Evolutionary conservation across 2,888 invertebrate species (phyloP), one percentile per base, ranked within the genome.

Genomic region (Orthosia cruda): DNA sequence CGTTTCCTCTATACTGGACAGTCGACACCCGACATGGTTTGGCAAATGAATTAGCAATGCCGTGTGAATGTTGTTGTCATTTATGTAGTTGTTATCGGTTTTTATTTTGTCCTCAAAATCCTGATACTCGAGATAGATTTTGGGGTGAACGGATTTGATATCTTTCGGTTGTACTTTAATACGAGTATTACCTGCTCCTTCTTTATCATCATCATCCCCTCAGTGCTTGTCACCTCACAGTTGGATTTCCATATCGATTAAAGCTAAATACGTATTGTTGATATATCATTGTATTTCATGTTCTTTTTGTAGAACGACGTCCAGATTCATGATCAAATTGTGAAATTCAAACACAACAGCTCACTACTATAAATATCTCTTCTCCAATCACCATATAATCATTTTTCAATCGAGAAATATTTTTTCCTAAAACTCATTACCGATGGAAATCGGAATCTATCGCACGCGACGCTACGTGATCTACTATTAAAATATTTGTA

Each of bases 1-100:
- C 96, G 95, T 92, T 95, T 94, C 95, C 94, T 92, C 71, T 82
- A 50, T 83, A 88, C 85, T 86, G 84, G 81, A 71, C 70, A 20
- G 62, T 47, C 23, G 62, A 83, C 81, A 83, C 59, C 78, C 78
- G 80, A 82, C 83, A 84, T 74, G 78, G 66, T 80, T 86, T 82
- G 74, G 80, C 84, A 84, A 81, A 81, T 79, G 83, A 87, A 87
- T 89, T 90, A 87, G 90, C 89, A 79, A 88, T 75, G 86, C 87
- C 89, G 90, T 91, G 91, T 89, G 90, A 91, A 90, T 62, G 26
- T 72, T 67, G 40, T 65, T n/a, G 3, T 32, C n/a, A 50, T 57
- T 52, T n/a, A 12, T 67, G 15, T 57, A 15, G 32, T 52, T 71
- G 49, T 57, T 58, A 78, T 62, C 59, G 1, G 40, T 57, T 66